Percentiles rank a stretch among this genome's conserved stretches.
These are phyloP conservation scores for Catagonus wagneri DNA, from an alignment of 2,113 vertebrate genomes.

Conservation along the genomic window DNA sequence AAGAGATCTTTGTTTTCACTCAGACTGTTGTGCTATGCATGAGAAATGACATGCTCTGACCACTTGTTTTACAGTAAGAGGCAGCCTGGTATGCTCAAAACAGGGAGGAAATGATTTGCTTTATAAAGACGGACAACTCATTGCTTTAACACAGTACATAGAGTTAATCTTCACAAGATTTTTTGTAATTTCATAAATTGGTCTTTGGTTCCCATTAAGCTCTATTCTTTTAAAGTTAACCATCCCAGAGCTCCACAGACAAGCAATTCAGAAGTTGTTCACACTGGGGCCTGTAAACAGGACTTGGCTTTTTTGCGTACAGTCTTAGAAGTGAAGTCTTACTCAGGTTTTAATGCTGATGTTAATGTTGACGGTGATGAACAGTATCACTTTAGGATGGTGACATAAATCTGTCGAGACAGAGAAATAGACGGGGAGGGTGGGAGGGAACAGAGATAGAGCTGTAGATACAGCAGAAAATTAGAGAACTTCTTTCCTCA, in stretches of 20 bases:
- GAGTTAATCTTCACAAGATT: not conserved
- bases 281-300: not conserved
- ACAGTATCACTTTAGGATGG: not conserved
- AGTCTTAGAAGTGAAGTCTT: not conserved
- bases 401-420: not conserved
- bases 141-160: not conserved
- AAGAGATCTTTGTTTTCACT: slow-evolving; percentile 57
- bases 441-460: not conserved
- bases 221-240: slow-evolving; percentile 16
- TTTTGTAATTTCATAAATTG: not conserved
- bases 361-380: not conserved
- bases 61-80: slow-evolving; percentile 39
- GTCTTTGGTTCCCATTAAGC: not conserved
- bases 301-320: not conserved
- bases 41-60: not conserved
- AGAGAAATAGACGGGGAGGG: not conserved
- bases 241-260: not conserved
- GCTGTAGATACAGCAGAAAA: not conserved
- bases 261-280: not conserved
- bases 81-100: not conserved
- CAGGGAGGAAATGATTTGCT: not conserved
- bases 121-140: not conserved
- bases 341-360: not conserved
- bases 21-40: not conserved
- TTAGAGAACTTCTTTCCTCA: not conserved